These are phyloP conservation scores for Drosophila bipectinata DNA, from an alignment of 1,140 invertebrate genomes.

Conservation along the genomic window DNA sequence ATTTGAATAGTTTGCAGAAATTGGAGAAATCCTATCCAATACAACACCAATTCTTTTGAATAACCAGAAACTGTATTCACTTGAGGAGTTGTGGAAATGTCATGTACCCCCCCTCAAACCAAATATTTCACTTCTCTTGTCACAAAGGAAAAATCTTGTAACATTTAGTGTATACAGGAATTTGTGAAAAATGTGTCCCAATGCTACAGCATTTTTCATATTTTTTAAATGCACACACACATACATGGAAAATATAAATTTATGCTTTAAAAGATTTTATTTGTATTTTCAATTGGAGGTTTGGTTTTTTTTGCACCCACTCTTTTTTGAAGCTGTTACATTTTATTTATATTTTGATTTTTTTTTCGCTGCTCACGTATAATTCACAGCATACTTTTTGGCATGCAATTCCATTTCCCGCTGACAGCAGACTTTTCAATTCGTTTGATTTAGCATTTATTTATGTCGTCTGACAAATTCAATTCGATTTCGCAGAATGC, in stretches of 20 bases:
- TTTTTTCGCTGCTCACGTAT: slow-evolving; percentile 33
- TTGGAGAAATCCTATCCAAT: not conserved
- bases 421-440: slow-evolving; percentile 64
- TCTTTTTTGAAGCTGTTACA: slow-evolving; percentile 29
- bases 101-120: not conserved
- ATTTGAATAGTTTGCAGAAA: too few relatives aligned
- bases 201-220: slow-evolving; percentile 6
- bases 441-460: slow-evolving; percentile 75
- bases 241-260: not conserved
- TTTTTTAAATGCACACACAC: slow-evolving; percentile 7
- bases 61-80: not conserved
- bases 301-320: slow-evolving; percentile 10
- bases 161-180: slow-evolving; percentile 4
- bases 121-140: not conserved
- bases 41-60: not conserved
- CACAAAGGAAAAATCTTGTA: not conserved
- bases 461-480: slow-evolving; percentile 70
- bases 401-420: slow-evolving; percentile 71
- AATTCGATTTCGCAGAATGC: slow-evolving; percentile 53
- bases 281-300: slow-evolving; percentile 22
- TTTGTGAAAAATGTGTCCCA: slow-evolving; percentile 37
- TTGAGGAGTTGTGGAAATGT: slow-evolving; percentile 5
- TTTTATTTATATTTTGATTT: slow-evolving; percentile 19
- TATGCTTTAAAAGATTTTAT: slow-evolving; percentile 24
- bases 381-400: slow-evolving; percentile 69